phyloP scores from a whole-genome alignment of 2,113 vertebrate species.

The Pagrus major region DNA sequence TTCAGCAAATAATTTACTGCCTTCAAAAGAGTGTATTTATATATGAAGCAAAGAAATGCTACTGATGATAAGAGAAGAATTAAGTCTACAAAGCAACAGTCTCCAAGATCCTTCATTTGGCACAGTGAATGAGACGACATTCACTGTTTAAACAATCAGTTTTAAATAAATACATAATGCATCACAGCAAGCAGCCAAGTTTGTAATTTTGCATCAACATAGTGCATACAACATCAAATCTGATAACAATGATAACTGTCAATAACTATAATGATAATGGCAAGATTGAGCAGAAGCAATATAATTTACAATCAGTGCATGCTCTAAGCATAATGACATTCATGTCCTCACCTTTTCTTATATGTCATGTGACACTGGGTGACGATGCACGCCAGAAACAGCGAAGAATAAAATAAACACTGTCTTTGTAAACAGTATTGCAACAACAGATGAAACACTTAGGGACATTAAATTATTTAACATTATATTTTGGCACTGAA shows the following conservation, averaged over 20 bases:
- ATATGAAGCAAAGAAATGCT: constrained; percentile 85
- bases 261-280: constrained; percentile 82
- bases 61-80: constrained; percentile 80
- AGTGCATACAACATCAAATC: constrained; percentile 88
- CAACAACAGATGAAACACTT: constrained; percentile 82
- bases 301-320: constrained; percentile 88
- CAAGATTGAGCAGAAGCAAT: constrained; percentile 84
- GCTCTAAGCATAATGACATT: constrained; percentile 86
- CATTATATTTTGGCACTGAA: constrained; percentile 86
- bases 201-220: constrained; percentile 82
- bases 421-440: constrained; percentile 84
- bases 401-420: constrained; percentile 83
- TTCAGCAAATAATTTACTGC: constrained; percentile 84
- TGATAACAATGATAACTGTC: constrained; percentile 85
- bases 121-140: constrained; percentile 79
- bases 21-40: constrained; percentile 81
- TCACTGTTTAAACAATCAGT: constrained; percentile 80
- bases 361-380: constrained; percentile 77
- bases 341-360: constrained; percentile 77
- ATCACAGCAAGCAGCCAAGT: constrained; percentile 86
- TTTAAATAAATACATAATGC: constrained; percentile 84
- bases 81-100: constrained; percentile 81
- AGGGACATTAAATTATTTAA: constrained; percentile 84
- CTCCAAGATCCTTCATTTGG: constrained; percentile 76
- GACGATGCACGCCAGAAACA: constrained; percentile 79